Base-by-base conservation (phyloP, 2,113 vertebrate genomes). In the Gavialis gangeticus region DNA sequence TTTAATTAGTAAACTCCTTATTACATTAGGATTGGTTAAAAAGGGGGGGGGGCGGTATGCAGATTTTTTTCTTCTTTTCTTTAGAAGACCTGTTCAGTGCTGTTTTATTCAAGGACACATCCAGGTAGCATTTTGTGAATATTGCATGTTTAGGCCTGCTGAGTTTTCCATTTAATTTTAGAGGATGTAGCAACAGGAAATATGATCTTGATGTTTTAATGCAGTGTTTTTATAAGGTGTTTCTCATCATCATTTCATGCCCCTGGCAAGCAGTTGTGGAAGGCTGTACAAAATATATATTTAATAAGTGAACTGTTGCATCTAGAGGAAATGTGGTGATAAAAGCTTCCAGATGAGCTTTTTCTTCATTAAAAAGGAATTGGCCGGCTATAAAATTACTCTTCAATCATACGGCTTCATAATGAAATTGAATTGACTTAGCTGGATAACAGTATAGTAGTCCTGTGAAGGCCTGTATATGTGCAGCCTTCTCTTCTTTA, bases 21-120 rank as follows among this genome's bases (percentile, higher is more conserved):
- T 34, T n/a, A 18, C 3, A 5, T 57, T 46, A 10, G 3, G 34
- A 11, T 9, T 3, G 3, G 7, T 2, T 7, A 5, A 73, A 5
- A 13, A 3, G 16, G 2, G 18, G 73, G 17, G 37, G 37, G 37
- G 46, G 46, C 2, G 46, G 46, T 7, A 9, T 21, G 1, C 17
- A 2, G 14, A 2, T 25, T 21, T 1, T 56, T 14, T 62, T 58
- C 56, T 30, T 22, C 10, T 34, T 71, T 71, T 71, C 55, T n/a
- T 34, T 4, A 24, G 18, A 37, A 3, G 9, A 10, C 12, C 30
- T n/a, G 22, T 6, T 0, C 5, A 0, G 8, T 25, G 34, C 10
- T 37, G 22, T 62, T 83, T 57, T 37, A 2, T n/a, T 24, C 3
- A 15, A 69, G 60, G 3, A 17, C 17, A 14, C 46, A 66, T 30